Conservation (phyloP, 2,888 invertebrate species). For the Sesamia inferens region DNA sequence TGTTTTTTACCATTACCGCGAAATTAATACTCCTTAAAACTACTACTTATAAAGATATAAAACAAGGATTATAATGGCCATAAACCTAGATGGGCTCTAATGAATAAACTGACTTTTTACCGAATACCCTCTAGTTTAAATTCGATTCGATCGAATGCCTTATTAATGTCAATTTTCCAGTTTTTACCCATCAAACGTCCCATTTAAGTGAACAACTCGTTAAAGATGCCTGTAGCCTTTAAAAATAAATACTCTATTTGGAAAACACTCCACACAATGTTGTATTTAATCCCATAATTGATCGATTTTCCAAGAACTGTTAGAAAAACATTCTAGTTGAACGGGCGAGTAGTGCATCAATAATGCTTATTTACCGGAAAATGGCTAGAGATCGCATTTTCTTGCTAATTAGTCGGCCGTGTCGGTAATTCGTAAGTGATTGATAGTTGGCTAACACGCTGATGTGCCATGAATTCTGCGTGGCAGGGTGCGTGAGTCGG, state of each 20-base stretch:
- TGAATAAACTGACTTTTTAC: slow-evolving; percentile 21
- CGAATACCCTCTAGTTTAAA: slow-evolving; percentile 18
- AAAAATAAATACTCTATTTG: slow-evolving; percentile 49
- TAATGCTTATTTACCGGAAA: slow-evolving; percentile 80
- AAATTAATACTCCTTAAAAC: too few relatives aligned
- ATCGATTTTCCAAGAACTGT: slow-evolving; percentile 57
- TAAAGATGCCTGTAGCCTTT: slow-evolving; percentile 48
- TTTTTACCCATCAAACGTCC: slow-evolving; percentile 44
- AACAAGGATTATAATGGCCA: too few relatives aligned
- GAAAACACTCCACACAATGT: slow-evolving; percentile 45
- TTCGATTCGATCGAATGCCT: slow-evolving; percentile 46
- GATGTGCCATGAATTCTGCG: slow-evolving; percentile 45
- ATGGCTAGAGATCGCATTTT: slow-evolving; percentile 75
- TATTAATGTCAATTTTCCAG: slow-evolving; percentile 45
- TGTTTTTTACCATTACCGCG: too few relatives aligned
- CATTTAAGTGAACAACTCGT: slow-evolving; percentile 40
- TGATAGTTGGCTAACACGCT: slow-evolving; percentile 28
- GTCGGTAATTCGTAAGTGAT: slow-evolving; percentile 66
- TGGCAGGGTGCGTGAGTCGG: slow-evolving; percentile 5
- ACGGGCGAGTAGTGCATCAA: slow-evolving; percentile 57
- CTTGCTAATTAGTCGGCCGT: slow-evolving; percentile 72
- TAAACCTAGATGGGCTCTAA: background rate
- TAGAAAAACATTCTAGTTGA: slow-evolving; percentile 52
- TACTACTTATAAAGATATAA: too few relatives aligned
- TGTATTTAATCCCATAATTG: slow-evolving; percentile 53